Evolutionary conservation across 2,113 vertebrate species (phyloP), one percentile per base, ranked within the genome.

Genomic region (Ciconia boyciana): DNA sequence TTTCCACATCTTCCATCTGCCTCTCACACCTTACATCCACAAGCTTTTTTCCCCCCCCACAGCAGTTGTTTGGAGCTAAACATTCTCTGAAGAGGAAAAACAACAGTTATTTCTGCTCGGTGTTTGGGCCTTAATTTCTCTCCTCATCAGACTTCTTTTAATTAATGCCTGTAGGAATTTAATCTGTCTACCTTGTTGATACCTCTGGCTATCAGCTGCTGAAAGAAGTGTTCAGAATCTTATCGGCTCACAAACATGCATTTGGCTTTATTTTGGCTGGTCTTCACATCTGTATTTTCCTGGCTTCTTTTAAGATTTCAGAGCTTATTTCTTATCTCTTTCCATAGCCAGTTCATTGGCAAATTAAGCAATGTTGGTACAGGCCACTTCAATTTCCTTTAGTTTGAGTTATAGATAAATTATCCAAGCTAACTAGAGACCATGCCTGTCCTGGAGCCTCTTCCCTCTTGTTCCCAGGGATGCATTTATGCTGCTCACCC

Each of bases 81-180:
- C 34, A 36, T 78, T 66, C 75, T 94, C 79, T 55, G 64, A 88
- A 87, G 85, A 78, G 61, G 57, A 85, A 88, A 94, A 92, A 74
- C 22, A 85, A 62, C 78, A 90, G 88, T 90, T 78, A 74, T 88
- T 95, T 83, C 69, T 87, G 44, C 69, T 84, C 48, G 5, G 32
- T 78, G 26, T 86, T 94, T 74, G 48, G n/a, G 46, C 88, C 87
- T 86, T 93, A 48, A 92, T 95, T 97, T 96, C 79, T 92, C 60
- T 94, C 39, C 60, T 95, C 95, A 54, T 86, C 92, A 94, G 92
- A 66, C 71, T 93, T 66, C 60, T 92, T 92, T 96, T 95, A 97
- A 96, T 97, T 96, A 96, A 96, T 95, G 80, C 95, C 88, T 92
- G 20, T 44, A 97, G 96, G 96, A 96, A 94, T 96, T 96, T 94